phyloP scores from a whole-genome alignment of 2,797 vertebrate species.

The Lophotriccus pileatus region DNA sequence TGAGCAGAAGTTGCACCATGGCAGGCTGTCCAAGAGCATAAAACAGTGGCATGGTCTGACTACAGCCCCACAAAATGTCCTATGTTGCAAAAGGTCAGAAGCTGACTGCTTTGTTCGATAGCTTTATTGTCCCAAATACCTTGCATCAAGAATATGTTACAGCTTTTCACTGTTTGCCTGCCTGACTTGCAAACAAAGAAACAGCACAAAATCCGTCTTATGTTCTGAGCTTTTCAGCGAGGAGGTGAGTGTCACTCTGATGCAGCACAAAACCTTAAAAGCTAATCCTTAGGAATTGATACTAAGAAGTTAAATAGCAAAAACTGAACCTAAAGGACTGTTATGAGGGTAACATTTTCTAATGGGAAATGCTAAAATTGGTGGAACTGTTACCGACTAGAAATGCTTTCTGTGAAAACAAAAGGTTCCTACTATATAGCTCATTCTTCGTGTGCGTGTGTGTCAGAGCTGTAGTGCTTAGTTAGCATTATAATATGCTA shows the following conservation, averaged over 20 bases:
- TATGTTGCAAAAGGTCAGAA: background rate
- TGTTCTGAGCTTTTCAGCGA: background rate
- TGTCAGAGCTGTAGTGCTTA: background rate
- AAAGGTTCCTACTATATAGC: background rate
- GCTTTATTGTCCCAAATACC: background rate
- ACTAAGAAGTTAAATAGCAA: background rate
- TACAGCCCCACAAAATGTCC: background rate
- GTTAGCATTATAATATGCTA: background rate
- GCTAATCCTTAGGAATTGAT: background rate
- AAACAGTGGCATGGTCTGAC: background rate
- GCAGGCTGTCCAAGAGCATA: background rate
- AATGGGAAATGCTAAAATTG: background rate
- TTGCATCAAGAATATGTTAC: background rate
- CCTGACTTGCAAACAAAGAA: background rate
- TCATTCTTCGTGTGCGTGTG: background rate
- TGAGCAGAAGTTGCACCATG: background rate
- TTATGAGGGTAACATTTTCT: background rate
- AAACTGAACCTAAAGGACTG: background rate
- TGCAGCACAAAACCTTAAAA: background rate
- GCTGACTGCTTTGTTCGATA: background rate
- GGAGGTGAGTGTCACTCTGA: background rate
- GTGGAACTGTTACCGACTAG: background rate
- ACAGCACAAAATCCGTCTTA: fast-evolving
- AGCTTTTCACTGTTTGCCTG: background rate
- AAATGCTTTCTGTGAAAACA: background rate